A percentile compares a stretch with the other conserved stretches of the same genome.
Evolutionary conservation across 53 echinoderm and acorn worm species (phyloP).

Genomic region (Luidia sarsii): DNA sequence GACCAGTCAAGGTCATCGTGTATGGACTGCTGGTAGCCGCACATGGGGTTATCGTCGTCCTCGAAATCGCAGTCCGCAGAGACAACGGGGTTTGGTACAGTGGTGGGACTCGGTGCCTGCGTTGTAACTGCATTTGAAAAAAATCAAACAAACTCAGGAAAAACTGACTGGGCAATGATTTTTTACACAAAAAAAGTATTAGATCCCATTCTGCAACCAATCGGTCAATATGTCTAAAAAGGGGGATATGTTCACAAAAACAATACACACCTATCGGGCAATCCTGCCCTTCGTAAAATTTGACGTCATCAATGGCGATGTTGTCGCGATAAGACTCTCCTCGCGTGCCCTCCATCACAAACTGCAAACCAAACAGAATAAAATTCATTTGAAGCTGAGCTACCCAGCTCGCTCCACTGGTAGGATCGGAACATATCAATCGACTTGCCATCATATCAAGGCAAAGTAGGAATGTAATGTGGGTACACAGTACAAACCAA

Average conservation of each 20-base stretch:
- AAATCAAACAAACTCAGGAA: neutral
- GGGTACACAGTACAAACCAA: no score
- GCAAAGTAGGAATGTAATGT: no score
- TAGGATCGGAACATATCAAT: no score
- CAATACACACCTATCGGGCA: conserved; percentile 81
- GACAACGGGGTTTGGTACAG: conserved; percentile 36
- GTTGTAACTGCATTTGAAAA: conserved; percentile 61
- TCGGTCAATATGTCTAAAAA: no score
- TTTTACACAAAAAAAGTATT: neutral
- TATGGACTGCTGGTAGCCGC: conserved; percentile 52
- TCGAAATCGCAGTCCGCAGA: conserved; percentile 78
- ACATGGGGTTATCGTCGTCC: conserved; percentile 21
- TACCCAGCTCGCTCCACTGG: no score
- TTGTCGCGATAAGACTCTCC: conserved; percentile 72
- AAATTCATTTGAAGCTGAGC: neutral
- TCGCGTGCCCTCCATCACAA: conserved; percentile 75
- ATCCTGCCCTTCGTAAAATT: conserved; percentile 50
- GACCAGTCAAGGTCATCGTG: conserved; percentile 57
- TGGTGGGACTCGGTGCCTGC: conserved; percentile 62
- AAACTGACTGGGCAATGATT: neutral
- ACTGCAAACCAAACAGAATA: conserved; percentile 29
- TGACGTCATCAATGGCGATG: conserved; percentile 87
- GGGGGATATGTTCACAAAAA: no score
- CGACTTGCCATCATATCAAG: no score
- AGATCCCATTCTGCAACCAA: no score